phyloP scores from a whole-genome alignment of 2,797 vertebrate species.

The Cirrhinus mrigala region DNA sequence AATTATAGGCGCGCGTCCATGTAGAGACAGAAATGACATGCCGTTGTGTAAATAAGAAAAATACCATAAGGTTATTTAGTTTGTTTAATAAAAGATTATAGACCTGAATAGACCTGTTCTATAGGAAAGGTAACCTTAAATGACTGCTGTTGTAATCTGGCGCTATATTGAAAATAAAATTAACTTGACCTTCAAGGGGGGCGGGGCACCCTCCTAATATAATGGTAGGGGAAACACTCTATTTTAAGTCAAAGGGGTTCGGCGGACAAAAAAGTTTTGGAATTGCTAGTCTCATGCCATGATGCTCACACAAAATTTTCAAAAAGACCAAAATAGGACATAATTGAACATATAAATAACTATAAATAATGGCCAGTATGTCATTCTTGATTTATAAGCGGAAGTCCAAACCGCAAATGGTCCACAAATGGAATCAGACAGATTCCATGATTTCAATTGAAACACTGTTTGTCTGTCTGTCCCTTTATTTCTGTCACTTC shows the following conservation, averaged over 20 bases:
- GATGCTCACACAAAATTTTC: not conserved
- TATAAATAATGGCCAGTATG: not conserved
- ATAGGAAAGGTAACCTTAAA: too few relatives aligned
- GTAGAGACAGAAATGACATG: too few relatives aligned
- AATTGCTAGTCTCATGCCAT: not conserved
- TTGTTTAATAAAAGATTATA: too few relatives aligned
- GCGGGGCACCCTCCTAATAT: too few relatives aligned
- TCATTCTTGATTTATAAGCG: not conserved
- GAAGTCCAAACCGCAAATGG: not conserved
- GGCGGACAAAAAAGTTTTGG: not conserved
- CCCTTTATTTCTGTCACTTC: conserved; percentile 11
- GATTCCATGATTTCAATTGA: conserved; percentile 29
- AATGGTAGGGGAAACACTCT: too few relatives aligned
- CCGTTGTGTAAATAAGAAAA: too few relatives aligned
- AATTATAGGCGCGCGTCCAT: too few relatives aligned
- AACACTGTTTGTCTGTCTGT: conserved; percentile 32
- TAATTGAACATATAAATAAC: not conserved
- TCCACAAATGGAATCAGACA: not conserved
- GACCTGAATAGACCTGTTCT: too few relatives aligned
- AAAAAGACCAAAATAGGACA: not conserved
- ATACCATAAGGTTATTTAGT: too few relatives aligned
- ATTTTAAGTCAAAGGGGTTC: not conserved
- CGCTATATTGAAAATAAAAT: too few relatives aligned
- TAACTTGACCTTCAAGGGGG: too few relatives aligned
- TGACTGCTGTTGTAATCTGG: too few relatives aligned